Evolutionary conservation across 2,113 vertebrate genomes (phyloP).

Genomic region (Paratilapia polleni): DNA sequence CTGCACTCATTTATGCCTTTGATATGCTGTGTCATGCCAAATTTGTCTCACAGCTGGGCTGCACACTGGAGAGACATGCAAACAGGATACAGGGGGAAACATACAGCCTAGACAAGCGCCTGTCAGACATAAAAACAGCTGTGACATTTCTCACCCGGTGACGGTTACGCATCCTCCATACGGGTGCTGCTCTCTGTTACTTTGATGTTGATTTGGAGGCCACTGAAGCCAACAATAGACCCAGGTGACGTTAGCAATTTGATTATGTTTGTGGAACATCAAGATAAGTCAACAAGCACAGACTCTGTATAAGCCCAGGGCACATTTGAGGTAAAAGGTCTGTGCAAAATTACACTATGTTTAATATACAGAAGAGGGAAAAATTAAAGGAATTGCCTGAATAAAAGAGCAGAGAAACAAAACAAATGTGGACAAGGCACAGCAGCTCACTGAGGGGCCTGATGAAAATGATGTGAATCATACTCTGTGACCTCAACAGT

Average conservation of each 20-base stretch:
- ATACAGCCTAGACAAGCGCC: background rate
- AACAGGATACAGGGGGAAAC: slow-evolving; percentile 10
- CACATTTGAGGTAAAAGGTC: background rate
- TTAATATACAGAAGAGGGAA: background rate
- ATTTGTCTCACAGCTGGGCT: slow-evolving; percentile 35
- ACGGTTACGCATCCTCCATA: background rate
- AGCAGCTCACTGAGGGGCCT: background rate
- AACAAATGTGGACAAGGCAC: background rate
- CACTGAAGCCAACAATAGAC: background rate
- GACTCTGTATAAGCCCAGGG: background rate
- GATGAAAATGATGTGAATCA: slow-evolving; percentile 3
- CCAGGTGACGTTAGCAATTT: background rate
- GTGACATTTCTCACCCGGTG: background rate
- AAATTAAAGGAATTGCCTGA: background rate
- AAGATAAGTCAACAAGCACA: slow-evolving; percentile 5
- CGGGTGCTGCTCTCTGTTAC: background rate
- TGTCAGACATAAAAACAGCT: slow-evolving; percentile 20
- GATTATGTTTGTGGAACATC: background rate
- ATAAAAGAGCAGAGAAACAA: background rate
- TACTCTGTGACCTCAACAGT: background rate
- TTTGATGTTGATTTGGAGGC: slow-evolving; percentile 1
- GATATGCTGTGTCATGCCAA: slow-evolving; percentile 8
- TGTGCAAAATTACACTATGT: background rate
- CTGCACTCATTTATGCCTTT: background rate
- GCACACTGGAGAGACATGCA: background rate